Conservation (phyloP, 2,888 invertebrate species). For the Operophtera brumata region DNA sequence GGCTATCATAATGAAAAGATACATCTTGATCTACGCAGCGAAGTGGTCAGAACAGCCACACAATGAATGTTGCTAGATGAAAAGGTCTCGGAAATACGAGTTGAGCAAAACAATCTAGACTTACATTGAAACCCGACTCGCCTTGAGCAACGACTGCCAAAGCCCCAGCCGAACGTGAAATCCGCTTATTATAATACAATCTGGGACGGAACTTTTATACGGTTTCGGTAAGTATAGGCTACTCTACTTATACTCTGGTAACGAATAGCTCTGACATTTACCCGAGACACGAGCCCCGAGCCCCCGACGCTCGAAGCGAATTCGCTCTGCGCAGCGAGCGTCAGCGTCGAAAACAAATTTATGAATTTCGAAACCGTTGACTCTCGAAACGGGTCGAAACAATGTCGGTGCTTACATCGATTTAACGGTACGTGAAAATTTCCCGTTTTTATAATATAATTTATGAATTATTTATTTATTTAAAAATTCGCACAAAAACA, state of each 20-base stretch:
- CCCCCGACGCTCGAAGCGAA: too few species aligned
- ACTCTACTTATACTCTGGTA: background rate
- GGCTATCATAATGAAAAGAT: too few species aligned
- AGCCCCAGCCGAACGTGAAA: slow-evolving; percentile 50
- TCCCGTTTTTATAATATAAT: too few species aligned
- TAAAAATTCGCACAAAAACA: too few species aligned
- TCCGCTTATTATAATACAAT: slow-evolving; percentile 68
- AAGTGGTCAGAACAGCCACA: background rate
- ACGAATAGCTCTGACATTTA: background rate
- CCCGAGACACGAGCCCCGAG: too few species aligned
- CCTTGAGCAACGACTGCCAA: slow-evolving; percentile 49
- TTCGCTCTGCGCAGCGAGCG: too few species aligned
- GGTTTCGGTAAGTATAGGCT: slow-evolving; percentile 47
- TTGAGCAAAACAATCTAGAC: slow-evolving; percentile 61
- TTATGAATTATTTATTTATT: too few species aligned
- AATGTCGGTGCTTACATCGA: too few species aligned
- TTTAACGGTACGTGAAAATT: too few species aligned
- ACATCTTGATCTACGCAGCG: slow-evolving; percentile 15
- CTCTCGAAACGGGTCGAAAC: too few species aligned
- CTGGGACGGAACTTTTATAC: slow-evolving; percentile 46
- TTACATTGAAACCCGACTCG: slow-evolving; percentile 69
- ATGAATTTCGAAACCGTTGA: too few species aligned
- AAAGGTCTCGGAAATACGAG: slow-evolving; percentile 59
- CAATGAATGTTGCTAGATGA: slow-evolving; percentile 24
- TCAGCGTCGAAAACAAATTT: too few species aligned